Conservation (phyloP, 2,113 vertebrate genomes). For the Eidolon helvum region DNA sequence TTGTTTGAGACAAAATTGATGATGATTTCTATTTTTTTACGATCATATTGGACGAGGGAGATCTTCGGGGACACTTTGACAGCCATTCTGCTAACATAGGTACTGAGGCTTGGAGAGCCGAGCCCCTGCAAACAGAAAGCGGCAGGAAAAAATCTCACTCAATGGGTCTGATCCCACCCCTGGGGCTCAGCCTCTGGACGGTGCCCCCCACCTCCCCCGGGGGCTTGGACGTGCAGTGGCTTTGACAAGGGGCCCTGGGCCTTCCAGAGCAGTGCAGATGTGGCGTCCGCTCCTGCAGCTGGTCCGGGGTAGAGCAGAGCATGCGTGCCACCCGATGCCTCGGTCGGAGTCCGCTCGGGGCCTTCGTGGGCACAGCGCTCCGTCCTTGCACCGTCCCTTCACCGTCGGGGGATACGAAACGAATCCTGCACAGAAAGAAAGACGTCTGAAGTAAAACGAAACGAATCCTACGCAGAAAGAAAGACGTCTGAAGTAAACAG, state of each 20-base stretch:
- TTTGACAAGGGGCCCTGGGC: no score
- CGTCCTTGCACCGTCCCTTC: accelerated
- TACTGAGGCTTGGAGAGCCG: accelerated
- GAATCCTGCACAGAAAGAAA: neutral
- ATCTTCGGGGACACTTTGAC: neutral
- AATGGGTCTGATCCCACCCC: accelerated
- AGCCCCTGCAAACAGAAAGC: accelerated
- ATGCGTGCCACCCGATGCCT: no score
- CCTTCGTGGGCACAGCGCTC: neutral
- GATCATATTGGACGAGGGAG: neutral
- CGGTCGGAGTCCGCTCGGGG: accelerated
- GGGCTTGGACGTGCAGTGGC: no score
- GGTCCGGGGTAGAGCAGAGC: no score
- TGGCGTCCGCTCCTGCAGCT: no score
- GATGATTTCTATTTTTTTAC: neutral
- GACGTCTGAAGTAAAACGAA: neutral
- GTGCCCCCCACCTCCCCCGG: no score
- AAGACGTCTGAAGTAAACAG: neutral
- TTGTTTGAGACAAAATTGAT: neutral
- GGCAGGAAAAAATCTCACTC: accelerated
- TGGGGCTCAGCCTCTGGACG: accelerated
- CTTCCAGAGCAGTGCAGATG: no score
- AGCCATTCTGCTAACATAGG: accelerated
- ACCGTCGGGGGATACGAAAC: neutral
- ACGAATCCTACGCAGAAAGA: neutral